A percentile compares a stretch with the other conserved stretches of the same genome.
phyloP scores from a whole-genome alignment of 1,140 invertebrate species.

The Chironomus tepperi region DNA sequence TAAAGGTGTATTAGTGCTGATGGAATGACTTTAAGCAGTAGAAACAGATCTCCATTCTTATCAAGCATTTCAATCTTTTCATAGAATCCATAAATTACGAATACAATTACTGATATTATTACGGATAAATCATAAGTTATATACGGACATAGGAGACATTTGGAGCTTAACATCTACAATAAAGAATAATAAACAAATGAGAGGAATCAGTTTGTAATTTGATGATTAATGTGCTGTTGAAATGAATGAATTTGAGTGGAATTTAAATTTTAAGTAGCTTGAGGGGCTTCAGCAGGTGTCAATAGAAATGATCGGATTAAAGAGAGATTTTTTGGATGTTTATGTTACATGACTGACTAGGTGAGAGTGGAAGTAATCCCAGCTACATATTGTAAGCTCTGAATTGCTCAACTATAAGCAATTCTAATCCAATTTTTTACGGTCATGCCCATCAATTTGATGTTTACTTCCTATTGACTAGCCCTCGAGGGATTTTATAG shows the following conservation, averaged over 20 bases:
- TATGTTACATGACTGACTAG: too few species aligned
- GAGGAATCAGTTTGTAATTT: neutral
- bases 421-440: too few species aligned
- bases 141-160: conserved; percentile 16
- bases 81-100: neutral
- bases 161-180: neutral
- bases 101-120: neutral
- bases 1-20: neutral
- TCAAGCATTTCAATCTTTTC: neutral
- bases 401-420: too few species aligned
- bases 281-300: too few species aligned
- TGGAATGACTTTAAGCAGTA: neutral
- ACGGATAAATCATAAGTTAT: neutral
- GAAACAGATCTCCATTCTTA: conserved; percentile 1
- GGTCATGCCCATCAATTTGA: too few species aligned
- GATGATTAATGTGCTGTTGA: neutral
- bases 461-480: too few species aligned
- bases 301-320: too few species aligned
- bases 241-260: neutral
- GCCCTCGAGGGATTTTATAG: too few species aligned
- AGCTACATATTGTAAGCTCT: too few species aligned
- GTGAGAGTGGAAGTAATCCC: too few species aligned
- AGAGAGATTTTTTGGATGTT: too few species aligned
- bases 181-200: neutral
- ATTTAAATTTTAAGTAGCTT: neutral